phyloP scores from a whole-genome alignment of 2,888 invertebrate genomes.

The Tetragonisca angustula region DNA sequence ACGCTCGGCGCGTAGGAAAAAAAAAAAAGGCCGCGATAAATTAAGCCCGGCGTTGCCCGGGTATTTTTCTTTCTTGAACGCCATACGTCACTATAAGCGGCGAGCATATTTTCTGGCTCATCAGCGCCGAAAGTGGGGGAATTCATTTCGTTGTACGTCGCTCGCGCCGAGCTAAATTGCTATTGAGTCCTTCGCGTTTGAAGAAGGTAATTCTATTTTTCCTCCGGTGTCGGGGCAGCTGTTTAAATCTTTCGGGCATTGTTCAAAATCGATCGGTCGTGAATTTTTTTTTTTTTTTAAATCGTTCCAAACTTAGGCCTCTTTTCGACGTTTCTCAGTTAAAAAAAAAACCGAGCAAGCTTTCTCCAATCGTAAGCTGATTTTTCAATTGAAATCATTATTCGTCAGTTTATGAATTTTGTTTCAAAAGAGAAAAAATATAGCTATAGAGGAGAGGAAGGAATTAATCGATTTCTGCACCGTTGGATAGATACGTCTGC shows the following conservation, averaged over 20 bases:
- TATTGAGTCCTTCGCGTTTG: constrained; percentile 16
- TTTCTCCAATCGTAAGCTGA: no score
- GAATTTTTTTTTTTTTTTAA: no score
- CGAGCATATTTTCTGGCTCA: constrained; percentile 62
- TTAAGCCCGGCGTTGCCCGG: constrained; percentile 46
- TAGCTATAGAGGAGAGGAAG: no score
- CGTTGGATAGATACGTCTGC: no score
- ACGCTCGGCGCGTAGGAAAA: constrained; percentile 21
- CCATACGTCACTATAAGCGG: constrained; percentile 61
- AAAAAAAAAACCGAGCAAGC: no score
- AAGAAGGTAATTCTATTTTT: constrained; percentile 30
- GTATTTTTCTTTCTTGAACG: constrained; percentile 50
- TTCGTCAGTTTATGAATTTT: no score
- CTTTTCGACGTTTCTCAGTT: no score
- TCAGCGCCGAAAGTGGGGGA: constrained; percentile 55
- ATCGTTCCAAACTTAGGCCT: no score
- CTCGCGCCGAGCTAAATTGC: constrained; percentile 39
- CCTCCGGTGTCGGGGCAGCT: background rate
- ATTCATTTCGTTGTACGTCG: constrained; percentile 56
- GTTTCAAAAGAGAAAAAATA: no score
- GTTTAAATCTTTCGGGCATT: background rate
- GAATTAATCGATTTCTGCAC: no score
- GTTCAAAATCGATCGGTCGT: background rate
- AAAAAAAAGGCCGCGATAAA: constrained; percentile 58
- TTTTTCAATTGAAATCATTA: no score